Base-by-base conservation (phyloP, 1,140 invertebrate species). In the Goniozus legneri region DNA sequence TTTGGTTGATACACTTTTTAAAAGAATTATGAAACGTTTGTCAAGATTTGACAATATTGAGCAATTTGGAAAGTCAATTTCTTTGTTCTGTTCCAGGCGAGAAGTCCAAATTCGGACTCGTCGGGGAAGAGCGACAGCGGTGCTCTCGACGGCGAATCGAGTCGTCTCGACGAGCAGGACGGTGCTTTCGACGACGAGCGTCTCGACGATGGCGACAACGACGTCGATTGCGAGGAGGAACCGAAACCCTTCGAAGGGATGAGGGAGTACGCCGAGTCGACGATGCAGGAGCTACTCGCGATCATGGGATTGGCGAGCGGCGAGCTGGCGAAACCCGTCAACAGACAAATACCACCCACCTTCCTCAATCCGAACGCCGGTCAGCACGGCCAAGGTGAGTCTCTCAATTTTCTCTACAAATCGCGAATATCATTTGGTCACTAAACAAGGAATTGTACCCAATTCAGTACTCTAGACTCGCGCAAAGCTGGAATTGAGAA, bases 281-380 rank as follows among this genome's bases (percentile, higher is more conserved):
- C 81, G 13, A 82, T 84, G 82, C 82, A 83, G 56, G 82, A 84
- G 65, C 68, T 84, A 4, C 59, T 84, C 20, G 79, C 80, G 39
- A 79, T 83, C 50, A 84, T 82, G 57, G 81, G 82, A 1, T 56
- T 79, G 20, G 70, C 72, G 22, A 73, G 77, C 52, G 65, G 66
- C 31, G 77, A 80, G 61, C 56, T 76, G 44, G 65, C 71, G 12
- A 79, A 79, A 52, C 65, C 71, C 46, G 65, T 78, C 46, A 73
- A 67, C 52, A 68, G 71, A 48, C 71, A 78, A 47, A 53, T 77
- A 47, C 75, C 71, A 38, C 63, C 70, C 18, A 72, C 64, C 46
- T 75, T 76, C 33, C 52, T 75, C 34, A 75, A 73, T 38, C 70
- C 71, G 18, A 60, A 57, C 42, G 59, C 53, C 30, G 62, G 65